Evolutionary conservation across 2,888 invertebrate genomes (phyloP), one percentile per base, ranked within the genome.

Genomic region (Tetragnatha montana): DNA sequence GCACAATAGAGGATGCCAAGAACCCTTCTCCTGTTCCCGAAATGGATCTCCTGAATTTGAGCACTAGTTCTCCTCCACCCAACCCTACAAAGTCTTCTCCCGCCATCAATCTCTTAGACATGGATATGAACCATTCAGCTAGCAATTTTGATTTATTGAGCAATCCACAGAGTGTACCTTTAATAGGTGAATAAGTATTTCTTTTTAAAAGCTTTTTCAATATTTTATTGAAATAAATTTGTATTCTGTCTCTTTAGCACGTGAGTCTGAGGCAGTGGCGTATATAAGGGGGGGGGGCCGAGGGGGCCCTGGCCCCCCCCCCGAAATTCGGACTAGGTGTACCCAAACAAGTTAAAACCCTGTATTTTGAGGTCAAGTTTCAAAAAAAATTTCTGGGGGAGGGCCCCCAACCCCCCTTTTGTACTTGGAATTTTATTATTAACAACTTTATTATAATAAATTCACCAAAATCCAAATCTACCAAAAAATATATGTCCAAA

Each of bases 61-160:
- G 84, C 47, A 87, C 76, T 80, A 84, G 71, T 75, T 70, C 60
- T 21, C 21, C 73, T 6, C 8, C 69, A 10, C 17, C 78, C 7
- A 75, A 80, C 49, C 49, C 60, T 51, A 14, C 68, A 14, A 10
- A 35, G n/a, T 78, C 19, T 88, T 50, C 84, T 19, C 73, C 89
- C n/a, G 19, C 85, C 8, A 74, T 90, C 14, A 90, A 90, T 68
- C 90, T 91, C 21, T 74, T 91, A 22, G 91, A 91, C 47, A 91
- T 90, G n/a, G 87, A 89, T n/a, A 87, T 88, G 22, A 84, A 71
- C 8, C 50, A 70, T 73, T 22, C 79, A 21, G n/a, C 91, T 19
- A 91, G 91, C 50, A 91, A 91, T 79, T 91, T 91, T 88, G 91
- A 91, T 75, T 79, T 91, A 8, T 74, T 91, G 6, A 91, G 71